Evolutionary conservation across 2,888 invertebrate genomes (phyloP), one percentile per base, ranked within the genome.

Genomic region (Marronus borbonicus): DNA sequence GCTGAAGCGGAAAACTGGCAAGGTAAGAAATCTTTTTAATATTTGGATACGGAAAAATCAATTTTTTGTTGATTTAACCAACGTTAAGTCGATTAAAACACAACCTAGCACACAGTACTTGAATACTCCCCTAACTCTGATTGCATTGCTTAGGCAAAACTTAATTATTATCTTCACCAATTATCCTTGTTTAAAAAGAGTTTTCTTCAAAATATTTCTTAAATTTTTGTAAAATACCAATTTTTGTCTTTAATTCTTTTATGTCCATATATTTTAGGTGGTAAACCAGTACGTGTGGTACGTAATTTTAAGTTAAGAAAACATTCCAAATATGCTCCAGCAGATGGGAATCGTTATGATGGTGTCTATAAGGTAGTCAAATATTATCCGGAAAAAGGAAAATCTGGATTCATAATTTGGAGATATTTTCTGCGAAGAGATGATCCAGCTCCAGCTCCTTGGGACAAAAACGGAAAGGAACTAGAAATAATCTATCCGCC

Each of bases 351-450:
- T 80, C 89, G 96, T 81, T 96, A 96, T 86, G 96, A 97, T 85
- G 96, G 96, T 0, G 93, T 96, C 74, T 97, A 96, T 87, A 96
- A 96, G 89, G 93, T 97, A 0, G 94, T 95, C 0, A 95, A 94
- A 83, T 96, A 96, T 85, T 96, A 94, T 88, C 94, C 94, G 0
- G 93, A 94, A 85, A 93, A 90, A 78, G 96, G 95, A 0, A 90
- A 93, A 83, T 94, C 95, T 1, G 96, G 96, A 0, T 95, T 92
- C 85, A 89, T 91, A 8, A 94, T 96, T 39, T 96, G 96, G 96
- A 92, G 94, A 78, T 97, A 94, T 86, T 85, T 94, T 52, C 86
- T 97, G 79, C 89, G 93, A 64, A 89, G 96, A 74, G 96, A 96
- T 86, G 96, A 97, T 87, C 92, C 93, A 0, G 88, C 85, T 2